Conservation (phyloP, 2,888 invertebrate species). For the Apodemia zela region DNA sequence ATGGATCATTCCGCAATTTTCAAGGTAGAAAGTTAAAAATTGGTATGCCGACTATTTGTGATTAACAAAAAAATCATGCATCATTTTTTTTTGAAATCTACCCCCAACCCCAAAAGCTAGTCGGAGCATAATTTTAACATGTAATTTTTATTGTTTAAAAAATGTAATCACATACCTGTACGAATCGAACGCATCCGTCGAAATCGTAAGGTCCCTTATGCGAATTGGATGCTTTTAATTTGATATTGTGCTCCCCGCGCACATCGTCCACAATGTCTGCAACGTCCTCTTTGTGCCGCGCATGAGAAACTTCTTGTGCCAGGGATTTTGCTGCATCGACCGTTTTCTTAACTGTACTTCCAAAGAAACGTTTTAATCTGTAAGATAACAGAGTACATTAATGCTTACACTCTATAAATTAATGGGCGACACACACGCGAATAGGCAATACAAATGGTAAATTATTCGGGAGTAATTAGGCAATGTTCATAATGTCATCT, state of each 20-base stretch:
- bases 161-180: constrained; percentile 80
- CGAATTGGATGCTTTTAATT: constrained; percentile 96
- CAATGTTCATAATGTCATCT: no score
- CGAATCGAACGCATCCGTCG: constrained; percentile 91
- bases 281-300: constrained; percentile 92
- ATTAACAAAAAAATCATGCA: no score
- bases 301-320: constrained; percentile 93
- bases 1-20: no score
- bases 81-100: no score
- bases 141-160: no score
- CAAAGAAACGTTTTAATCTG: constrained; percentile 89
- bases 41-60: no score
- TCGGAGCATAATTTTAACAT: no score
- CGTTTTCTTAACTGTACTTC: constrained; percentile 93
- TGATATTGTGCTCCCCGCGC: constrained; percentile 88
- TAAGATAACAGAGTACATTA: not conserved
- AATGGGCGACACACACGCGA: no score
- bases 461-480: not conserved
- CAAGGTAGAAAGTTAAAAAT: no score
- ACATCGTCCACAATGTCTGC: constrained; percentile 92
- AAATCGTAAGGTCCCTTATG: constrained; percentile 99
- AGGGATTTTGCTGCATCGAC: constrained; percentile 94
- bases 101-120: no score
- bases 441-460: not conserved
- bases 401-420: no score